A percentile compares a stretch with the other conserved stretches of the same genome.
phyloP scores from a whole-genome alignment of 2,888 invertebrate species.

The Pogonocherus hispidulus region DNA sequence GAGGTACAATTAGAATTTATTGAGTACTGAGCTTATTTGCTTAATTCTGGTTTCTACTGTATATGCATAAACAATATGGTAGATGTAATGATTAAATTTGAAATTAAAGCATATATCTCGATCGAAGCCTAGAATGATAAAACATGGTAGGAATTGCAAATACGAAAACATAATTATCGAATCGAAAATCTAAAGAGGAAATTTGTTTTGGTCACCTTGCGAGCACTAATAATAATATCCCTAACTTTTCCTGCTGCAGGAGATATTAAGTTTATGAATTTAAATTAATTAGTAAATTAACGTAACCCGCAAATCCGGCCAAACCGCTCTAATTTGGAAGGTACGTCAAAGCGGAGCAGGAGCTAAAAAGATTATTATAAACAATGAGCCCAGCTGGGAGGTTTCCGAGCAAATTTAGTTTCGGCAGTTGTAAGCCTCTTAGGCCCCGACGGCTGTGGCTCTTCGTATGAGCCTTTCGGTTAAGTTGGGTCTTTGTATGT shows the following conservation, averaged over 20 bases:
- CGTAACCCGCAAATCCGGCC: neutral
- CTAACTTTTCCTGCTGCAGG: neutral
- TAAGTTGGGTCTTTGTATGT: conserved; percentile 3
- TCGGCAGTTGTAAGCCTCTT: conserved; percentile 24
- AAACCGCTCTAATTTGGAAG: neutral
- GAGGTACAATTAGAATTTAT: too few relatives aligned
- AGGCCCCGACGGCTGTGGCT: conserved; percentile 9
- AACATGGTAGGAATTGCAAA: too few relatives aligned
- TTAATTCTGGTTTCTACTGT: too few relatives aligned
- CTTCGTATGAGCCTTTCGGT: conserved; percentile 9
- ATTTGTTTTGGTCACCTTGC: too few relatives aligned
- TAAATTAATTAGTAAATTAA: conserved; percentile 2
- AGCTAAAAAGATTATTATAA: conserved; percentile 6
- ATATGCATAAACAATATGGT: too few relatives aligned
- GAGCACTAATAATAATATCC: too few relatives aligned
- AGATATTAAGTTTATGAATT: neutral
- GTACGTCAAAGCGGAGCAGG: neutral
- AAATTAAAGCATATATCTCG: too few relatives aligned
- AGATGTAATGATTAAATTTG: too few relatives aligned
- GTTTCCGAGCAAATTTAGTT: conserved; percentile 21
- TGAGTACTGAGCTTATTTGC: too few relatives aligned
- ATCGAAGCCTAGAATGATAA: too few relatives aligned
- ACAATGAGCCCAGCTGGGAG: conserved; percentile 2
- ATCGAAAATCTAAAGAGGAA: too few relatives aligned
- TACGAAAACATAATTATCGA: too few relatives aligned